phyloP scores from a whole-genome alignment of 2,113 vertebrate genomes.

The Syngnathus typhle region DNA sequence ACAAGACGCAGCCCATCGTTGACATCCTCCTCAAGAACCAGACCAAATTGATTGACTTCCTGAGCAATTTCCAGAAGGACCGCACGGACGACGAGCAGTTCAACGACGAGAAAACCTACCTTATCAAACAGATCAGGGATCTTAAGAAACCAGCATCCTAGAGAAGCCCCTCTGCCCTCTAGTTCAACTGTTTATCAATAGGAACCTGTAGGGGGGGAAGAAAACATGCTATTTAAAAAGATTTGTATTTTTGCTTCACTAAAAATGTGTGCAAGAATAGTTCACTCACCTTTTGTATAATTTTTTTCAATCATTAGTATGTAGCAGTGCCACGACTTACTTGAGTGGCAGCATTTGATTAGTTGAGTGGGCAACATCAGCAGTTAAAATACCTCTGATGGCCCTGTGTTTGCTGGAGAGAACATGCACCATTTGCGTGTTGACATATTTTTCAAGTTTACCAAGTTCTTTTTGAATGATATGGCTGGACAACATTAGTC shows the following conservation, averaged over 20 bases:
- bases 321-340: slow-evolving; percentile 51
- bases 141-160: slow-evolving; percentile 91
- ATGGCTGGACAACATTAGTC: neutral
- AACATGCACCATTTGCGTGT: neutral
- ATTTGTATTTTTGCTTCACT: slow-evolving; percentile 56
- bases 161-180: slow-evolving; percentile 37
- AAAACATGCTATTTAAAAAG: slow-evolving; percentile 64
- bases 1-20: slow-evolving; percentile 93
- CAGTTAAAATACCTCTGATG: slow-evolving; percentile 25
- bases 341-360: slow-evolving; percentile 45
- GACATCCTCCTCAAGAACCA: slow-evolving; percentile 98
- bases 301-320: slow-evolving; percentile 52
- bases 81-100: slow-evolving; percentile 95
- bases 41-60: slow-evolving; percentile 93
- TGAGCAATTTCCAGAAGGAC: slow-evolving; percentile 96
- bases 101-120: slow-evolving; percentile 97
- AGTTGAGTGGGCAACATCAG: slow-evolving; percentile 49
- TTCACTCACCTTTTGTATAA: neutral
- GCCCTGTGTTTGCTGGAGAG: neutral
- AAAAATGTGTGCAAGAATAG: slow-evolving; percentile 53
- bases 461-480: neutral
- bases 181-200: slow-evolving; percentile 60
- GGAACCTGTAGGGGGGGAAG: slow-evolving; percentile 54
- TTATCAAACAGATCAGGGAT: slow-evolving; percentile 98
- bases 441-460: neutral